A percentile compares a stretch with the other conserved stretches of the same genome.
Conservation (phyloP, 23 tunicate species). For the Botrylloides violaceus region DNA sequence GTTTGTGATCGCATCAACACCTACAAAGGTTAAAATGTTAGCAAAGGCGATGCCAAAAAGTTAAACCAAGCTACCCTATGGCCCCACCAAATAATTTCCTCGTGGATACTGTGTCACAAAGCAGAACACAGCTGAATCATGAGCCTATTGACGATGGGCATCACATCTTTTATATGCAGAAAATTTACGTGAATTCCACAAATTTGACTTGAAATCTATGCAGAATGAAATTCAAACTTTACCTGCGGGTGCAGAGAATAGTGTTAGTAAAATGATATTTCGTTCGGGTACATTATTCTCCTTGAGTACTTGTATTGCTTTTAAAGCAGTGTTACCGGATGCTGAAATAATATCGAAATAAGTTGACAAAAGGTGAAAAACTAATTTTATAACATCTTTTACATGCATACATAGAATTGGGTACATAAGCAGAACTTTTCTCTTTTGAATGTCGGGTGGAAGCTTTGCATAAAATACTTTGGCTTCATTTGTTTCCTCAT, state of each 20-base stretch:
- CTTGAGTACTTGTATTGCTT: constrained; percentile 66
- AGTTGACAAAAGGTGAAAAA: background rate
- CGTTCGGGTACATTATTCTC: constrained; percentile 57
- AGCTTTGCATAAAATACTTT: constrained; percentile 97
- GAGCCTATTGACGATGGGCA: too few species aligned
- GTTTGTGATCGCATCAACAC: constrained; percentile 40
- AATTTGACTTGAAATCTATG: too few species aligned
- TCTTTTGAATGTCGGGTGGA: constrained; percentile 76
- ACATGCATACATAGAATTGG: constrained; percentile 65
- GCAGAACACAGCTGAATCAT: too few species aligned
- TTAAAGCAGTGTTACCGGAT: constrained; percentile 76
- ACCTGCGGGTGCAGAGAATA: constrained; percentile 84
- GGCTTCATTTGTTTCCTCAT: constrained; percentile 62
- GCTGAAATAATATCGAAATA: constrained; percentile 29
- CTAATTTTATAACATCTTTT: background rate
- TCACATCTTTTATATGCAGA: too few species aligned
- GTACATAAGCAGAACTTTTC: constrained; percentile 93
- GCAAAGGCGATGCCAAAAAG: background rate
- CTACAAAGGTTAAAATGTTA: constrained; percentile 29
- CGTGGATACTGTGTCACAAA: too few species aligned
- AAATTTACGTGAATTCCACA: too few species aligned
- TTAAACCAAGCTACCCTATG: background rate
- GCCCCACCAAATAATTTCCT: too few species aligned
- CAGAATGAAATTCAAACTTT: too few species aligned
- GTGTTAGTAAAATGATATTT: constrained; percentile 77